These are phyloP conservation scores for Oncorhynchus nerka DNA, from an alignment of 2,113 vertebrate species.

Conservation along the genomic window DNA sequence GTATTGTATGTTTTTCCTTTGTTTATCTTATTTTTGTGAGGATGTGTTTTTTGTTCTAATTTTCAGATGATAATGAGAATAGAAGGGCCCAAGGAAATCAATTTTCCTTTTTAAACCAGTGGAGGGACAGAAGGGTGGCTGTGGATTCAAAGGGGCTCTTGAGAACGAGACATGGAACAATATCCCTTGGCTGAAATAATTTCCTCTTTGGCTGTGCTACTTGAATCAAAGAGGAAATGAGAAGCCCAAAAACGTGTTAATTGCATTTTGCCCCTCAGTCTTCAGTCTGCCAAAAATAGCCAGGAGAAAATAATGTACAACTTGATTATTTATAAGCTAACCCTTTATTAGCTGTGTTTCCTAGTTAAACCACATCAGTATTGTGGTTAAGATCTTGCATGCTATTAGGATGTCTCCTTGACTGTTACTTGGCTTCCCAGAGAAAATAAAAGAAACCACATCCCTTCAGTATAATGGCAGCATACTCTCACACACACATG, in stretches of 20 bases:
- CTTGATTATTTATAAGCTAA: slow-evolving; percentile 6
- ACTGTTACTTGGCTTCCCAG: background rate
- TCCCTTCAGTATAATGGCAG: background rate
- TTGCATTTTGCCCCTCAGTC: slow-evolving; percentile 23
- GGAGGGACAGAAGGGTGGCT: background rate
- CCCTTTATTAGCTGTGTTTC: background rate
- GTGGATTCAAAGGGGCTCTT: background rate
- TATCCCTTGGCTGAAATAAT: slow-evolving; percentile 14
- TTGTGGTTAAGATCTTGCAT: background rate
- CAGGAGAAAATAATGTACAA: slow-evolving; percentile 18
- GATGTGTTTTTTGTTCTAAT: background rate
- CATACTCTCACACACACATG: background rate
- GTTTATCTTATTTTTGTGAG: background rate
- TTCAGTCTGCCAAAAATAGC: slow-evolving; percentile 10
- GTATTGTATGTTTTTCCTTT: no score
- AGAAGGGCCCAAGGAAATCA: background rate
- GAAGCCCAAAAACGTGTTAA: slow-evolving; percentile 25
- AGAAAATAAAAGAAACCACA: background rate
- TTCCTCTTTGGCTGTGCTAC: no score
- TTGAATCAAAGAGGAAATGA: slow-evolving; percentile 8
- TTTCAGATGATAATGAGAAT: background rate
- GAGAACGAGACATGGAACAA: slow-evolving; percentile 14
- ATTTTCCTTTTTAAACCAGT: background rate
- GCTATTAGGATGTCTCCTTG: slow-evolving; percentile 1
- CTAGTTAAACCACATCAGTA: slow-evolving; percentile 4